phyloP scores from a whole-genome alignment of 1,140 invertebrate genomes.

The Drosophila quadrilineata region DNA sequence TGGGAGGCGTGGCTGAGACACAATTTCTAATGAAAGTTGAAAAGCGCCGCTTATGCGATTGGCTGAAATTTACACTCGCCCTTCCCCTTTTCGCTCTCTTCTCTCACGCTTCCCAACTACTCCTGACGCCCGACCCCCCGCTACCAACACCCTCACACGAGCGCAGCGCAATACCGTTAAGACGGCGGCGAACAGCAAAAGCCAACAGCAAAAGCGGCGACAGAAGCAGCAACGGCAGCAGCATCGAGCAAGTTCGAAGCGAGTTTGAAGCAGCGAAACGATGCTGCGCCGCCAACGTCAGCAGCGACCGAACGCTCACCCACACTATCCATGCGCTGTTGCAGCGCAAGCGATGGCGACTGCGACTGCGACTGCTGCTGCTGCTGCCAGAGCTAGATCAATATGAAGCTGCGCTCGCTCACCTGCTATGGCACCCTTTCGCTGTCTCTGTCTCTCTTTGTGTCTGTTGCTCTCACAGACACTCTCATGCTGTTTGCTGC shows the following conservation, averaged over 20 bases:
- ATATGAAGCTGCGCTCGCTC: slow-evolving; percentile 44
- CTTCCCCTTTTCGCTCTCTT: background rate
- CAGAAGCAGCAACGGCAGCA: background rate
- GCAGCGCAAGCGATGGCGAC: too few relatives aligned
- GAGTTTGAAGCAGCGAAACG: slow-evolving; percentile 45
- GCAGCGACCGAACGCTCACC: slow-evolving; percentile 22
- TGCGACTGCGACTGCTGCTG: too few relatives aligned
- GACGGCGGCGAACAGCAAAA: background rate
- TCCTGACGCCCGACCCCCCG: background rate
- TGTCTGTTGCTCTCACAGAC: background rate
- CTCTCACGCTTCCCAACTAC: too few relatives aligned
- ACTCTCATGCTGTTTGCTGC: slow-evolving; percentile 15
- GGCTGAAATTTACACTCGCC: slow-evolving; percentile 44
- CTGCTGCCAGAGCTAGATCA: slow-evolving; percentile 7
- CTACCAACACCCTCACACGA: background rate
- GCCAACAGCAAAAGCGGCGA: background rate
- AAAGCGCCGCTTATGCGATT: slow-evolving; percentile 61
- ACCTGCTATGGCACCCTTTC: slow-evolving; percentile 14
- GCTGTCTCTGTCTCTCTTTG: background rate
- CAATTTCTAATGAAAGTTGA: slow-evolving; percentile 77
- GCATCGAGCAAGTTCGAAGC: slow-evolving; percentile 54
- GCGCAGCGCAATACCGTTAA: background rate
- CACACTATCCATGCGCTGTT: slow-evolving; percentile 21
- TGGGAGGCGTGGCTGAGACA: slow-evolving; percentile 24
- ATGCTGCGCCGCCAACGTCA: slow-evolving; percentile 46